These are phyloP conservation scores for Chrysemys picta DNA, from an alignment of 2,113 vertebrate genomes.

Conservation along the genomic window DNA sequence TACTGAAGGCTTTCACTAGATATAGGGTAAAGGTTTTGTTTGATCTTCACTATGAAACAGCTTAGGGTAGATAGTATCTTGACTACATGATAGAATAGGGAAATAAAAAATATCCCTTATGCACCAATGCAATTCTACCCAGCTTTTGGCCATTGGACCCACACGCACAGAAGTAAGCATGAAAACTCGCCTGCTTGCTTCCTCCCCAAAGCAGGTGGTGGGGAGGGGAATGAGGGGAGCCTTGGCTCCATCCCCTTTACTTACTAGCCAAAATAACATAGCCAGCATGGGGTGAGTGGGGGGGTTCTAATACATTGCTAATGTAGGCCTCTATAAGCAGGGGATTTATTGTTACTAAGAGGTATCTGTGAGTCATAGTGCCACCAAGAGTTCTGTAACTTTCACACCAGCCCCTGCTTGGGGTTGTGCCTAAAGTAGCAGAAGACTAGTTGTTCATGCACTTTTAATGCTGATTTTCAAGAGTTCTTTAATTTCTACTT, in stretches of 20 bases:
- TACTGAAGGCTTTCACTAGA: background rate
- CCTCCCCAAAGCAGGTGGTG: background rate
- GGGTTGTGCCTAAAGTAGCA: background rate
- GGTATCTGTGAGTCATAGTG: background rate
- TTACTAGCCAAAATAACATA: background rate
- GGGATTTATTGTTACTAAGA: background rate
- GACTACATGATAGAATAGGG: background rate
- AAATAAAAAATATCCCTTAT: background rate
- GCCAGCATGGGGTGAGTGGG: background rate
- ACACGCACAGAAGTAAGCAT: background rate
- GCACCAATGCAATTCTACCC: background rate
- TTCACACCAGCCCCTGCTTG: background rate
- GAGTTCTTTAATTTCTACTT: background rate
- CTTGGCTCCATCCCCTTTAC: too few relatives aligned
- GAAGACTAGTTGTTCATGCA: background rate
- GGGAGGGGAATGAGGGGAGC: background rate
- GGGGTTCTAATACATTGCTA: background rate
- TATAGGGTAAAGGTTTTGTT: background rate
- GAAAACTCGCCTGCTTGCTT: background rate
- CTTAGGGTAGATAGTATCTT: background rate
- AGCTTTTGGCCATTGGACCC: background rate
- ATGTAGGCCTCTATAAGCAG: background rate
- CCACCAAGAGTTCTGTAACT: background rate
- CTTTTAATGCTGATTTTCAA: background rate
- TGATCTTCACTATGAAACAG: background rate